These are phyloP conservation scores for Salvelinus namaycush DNA, from an alignment of 2,113 vertebrate genomes.

Conservation along the genomic window DNA sequence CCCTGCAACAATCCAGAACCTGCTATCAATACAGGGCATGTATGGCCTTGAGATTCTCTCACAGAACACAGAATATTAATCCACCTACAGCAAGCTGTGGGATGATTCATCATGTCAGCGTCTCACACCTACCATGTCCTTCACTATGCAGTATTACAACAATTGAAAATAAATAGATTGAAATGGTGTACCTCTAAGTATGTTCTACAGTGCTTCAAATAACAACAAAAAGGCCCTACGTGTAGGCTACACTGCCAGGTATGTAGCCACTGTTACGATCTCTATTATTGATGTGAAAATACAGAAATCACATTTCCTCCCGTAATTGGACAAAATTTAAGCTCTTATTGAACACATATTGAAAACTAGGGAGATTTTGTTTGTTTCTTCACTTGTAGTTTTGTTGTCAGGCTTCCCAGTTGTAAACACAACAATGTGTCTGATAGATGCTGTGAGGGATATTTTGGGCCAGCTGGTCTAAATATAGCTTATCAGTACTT, in stretches of 20 bases:
- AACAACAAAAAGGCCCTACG: conserved; percentile 39
- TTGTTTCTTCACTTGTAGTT: neutral
- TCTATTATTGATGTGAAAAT: neutral
- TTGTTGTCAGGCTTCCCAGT: neutral
- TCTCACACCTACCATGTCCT: conserved; percentile 50
- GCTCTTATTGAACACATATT: neutral
- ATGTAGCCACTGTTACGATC: neutral
- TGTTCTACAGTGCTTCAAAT: conserved; percentile 41
- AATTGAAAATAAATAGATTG: conserved; percentile 69
- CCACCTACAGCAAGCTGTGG: conserved; percentile 47
- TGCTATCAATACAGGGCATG: conserved; percentile 19
- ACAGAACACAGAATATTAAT: conserved; percentile 38
- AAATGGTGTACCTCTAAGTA: conserved; percentile 47
- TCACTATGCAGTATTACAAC: conserved; percentile 52
- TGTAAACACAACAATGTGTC: conserved; percentile 6
- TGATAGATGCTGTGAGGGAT: conserved; percentile 21
- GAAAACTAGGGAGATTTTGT: neutral
- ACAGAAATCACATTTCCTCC: neutral
- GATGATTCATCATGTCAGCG: conserved; percentile 43
- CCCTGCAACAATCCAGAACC: conserved; percentile 16
- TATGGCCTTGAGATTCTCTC: conserved; percentile 40
- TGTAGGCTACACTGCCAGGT: conserved; percentile 18
- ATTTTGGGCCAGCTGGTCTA: conserved; percentile 27
- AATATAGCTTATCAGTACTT: conserved; percentile 53
- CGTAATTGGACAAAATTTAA: neutral